These are phyloP conservation scores for Esperia sulphurella DNA, from an alignment of 2,888 invertebrate genomes.

Conservation along the genomic window DNA sequence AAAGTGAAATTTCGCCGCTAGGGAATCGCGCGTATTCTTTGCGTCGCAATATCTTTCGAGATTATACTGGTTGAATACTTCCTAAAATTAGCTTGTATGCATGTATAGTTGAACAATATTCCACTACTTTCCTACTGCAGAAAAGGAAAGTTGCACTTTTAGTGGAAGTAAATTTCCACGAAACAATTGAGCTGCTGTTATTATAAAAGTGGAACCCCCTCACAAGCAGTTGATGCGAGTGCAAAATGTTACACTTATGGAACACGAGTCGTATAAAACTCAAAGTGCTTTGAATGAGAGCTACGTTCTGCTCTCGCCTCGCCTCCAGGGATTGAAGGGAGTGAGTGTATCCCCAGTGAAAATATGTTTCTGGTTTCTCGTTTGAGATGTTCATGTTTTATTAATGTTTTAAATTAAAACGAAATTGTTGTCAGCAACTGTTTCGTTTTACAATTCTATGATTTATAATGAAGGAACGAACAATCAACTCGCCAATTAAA, in stretches of 20 bases:
- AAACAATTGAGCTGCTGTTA: background rate
- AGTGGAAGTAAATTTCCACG: background rate
- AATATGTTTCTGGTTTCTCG: conserved; percentile 7
- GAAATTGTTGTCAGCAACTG: background rate
- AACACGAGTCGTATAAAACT: conserved; percentile 12
- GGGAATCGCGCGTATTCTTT: too few relatives aligned
- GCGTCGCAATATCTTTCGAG: too few relatives aligned
- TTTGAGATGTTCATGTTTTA: background rate
- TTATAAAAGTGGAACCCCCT: conserved; percentile 16
- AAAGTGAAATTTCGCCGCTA: too few relatives aligned
- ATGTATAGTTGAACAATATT: too few relatives aligned
- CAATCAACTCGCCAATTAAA: too few relatives aligned
- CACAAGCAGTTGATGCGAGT: conserved; percentile 23
- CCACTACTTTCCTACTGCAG: too few relatives aligned
- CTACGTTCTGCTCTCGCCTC: conserved; percentile 9
- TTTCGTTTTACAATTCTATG: too few relatives aligned
- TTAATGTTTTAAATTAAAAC: background rate
- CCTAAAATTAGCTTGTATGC: too few relatives aligned
- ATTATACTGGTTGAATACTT: too few relatives aligned
- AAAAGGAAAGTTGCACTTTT: too few relatives aligned
- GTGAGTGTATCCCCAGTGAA: conserved; percentile 20
- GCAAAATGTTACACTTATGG: conserved; percentile 22
- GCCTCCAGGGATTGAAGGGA: conserved; percentile 25
- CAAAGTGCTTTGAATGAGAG: conserved; percentile 27
- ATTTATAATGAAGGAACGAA: too few relatives aligned